Evolutionary conservation across 2,888 invertebrate species (phyloP).

Genomic region (Ophioninae sp.): DNA sequence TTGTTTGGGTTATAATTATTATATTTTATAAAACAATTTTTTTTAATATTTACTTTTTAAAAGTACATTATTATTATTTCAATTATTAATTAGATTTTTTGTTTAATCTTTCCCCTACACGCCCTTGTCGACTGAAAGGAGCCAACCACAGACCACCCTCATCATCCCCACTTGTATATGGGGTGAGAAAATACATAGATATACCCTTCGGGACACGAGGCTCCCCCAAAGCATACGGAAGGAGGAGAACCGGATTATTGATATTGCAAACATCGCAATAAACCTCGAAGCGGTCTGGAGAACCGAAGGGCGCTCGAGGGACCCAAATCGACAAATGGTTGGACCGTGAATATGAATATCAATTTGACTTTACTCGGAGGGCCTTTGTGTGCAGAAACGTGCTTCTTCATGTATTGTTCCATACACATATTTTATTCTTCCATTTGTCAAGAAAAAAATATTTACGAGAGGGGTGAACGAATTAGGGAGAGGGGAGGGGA

Average conservation of each 20-base stretch:
- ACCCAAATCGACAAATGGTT: slow-evolving; percentile 68
- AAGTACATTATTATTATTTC: too few species aligned
- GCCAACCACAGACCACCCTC: slow-evolving; percentile 51
- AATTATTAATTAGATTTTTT: too few species aligned
- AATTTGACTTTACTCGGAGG: slow-evolving; percentile 70
- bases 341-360: slow-evolving; percentile 79
- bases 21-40: too few species aligned
- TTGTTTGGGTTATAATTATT: too few species aligned
- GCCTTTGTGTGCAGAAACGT: slow-evolving; percentile 6
- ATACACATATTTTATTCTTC: slow-evolving; percentile 38
- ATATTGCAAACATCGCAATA: slow-evolving; percentile 71
- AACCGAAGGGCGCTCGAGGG: slow-evolving; percentile 26
- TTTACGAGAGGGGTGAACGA: too few species aligned
- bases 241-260: slow-evolving; percentile 74
- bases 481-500: too few species aligned
- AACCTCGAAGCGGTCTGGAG: slow-evolving; percentile 58
- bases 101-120: too few species aligned
- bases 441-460: slow-evolving; percentile 47
- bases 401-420: slow-evolving; percentile 12
- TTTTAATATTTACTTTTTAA: too few species aligned
- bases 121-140: slow-evolving; percentile 40
- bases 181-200: slow-evolving; percentile 39
- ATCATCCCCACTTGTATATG: slow-evolving; percentile 5
- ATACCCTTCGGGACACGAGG: slow-evolving; percentile 3
- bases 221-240: slow-evolving; percentile 40